Evolutionary conservation across 2,113 vertebrate genomes (phyloP).

Genomic region (Phalacrocorax aristotelis): DNA sequence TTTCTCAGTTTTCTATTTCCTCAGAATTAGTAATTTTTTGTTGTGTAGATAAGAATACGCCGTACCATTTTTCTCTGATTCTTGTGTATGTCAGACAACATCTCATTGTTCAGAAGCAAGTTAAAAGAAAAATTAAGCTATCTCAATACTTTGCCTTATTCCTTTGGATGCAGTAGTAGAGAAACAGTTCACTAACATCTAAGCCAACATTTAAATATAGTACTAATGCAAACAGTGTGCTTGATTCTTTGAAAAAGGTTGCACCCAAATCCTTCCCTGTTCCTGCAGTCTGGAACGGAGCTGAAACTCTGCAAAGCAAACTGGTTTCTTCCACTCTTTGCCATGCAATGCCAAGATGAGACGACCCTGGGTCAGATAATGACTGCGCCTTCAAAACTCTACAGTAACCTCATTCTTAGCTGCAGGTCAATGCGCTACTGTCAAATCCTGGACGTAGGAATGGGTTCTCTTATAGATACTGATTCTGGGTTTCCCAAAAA

Average conservation of each 20-base stretch:
- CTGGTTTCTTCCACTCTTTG: neutral
- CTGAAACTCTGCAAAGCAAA: neutral
- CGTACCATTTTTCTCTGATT: accelerated
- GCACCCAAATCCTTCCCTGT: neutral
- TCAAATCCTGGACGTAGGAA: accelerated
- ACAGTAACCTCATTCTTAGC: neutral
- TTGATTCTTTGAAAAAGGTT: neutral
- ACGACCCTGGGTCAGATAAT: neutral
- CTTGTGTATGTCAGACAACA: neutral
- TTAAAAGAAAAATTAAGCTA: too few species aligned
- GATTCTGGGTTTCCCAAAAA: neutral
- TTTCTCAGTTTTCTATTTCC: neutral
- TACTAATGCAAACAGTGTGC: neutral
- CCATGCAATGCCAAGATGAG: neutral
- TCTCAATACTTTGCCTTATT: neutral
- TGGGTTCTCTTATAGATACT: neutral
- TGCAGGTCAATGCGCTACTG: neutral
- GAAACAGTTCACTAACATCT: neutral
- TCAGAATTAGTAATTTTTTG: neutral
- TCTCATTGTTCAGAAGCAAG: neutral
- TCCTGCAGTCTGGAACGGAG: neutral
- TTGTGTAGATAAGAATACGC: accelerated
- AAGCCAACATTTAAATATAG: neutral
- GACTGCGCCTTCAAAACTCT: neutral
- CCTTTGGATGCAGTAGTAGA: neutral